phyloP scores from a whole-genome alignment of 2,888 invertebrate species.

The Lithophane semibrunnea region DNA sequence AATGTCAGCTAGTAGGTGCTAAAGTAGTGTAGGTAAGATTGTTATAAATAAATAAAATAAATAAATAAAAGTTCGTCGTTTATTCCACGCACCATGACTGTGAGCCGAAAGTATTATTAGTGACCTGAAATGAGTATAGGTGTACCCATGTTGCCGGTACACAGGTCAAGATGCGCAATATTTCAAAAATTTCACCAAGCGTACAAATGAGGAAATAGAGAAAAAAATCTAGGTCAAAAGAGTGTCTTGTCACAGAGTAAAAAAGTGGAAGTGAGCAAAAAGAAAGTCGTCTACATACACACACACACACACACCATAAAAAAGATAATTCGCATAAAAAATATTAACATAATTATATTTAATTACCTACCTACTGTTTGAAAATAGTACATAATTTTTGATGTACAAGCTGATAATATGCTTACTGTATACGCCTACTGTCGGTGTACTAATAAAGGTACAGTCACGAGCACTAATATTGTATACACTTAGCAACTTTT shows the following conservation, averaged over 20 bases:
- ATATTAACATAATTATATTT: background rate
- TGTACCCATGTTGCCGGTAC: background rate
- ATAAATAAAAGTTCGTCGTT: no score
- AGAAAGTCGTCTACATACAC: background rate
- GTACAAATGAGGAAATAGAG: constrained; percentile 21
- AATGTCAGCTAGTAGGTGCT: background rate
- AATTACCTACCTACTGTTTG: background rate
- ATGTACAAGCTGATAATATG: background rate
- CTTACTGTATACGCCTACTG: no score
- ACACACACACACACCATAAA: background rate
- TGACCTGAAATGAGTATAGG: background rate
- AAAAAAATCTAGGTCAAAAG: background rate
- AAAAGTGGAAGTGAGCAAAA: background rate
- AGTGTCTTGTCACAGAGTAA: background rate
- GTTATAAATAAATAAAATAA: no score
- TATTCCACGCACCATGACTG: background rate
- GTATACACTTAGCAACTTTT: no score
- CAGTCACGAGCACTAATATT: no score
- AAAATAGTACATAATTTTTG: background rate
- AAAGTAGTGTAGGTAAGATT: no score
- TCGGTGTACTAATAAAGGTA: no score
- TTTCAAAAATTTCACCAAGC: constrained; percentile 10
- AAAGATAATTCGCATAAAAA: background rate
- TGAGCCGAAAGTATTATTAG: background rate
- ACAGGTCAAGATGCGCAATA: constrained; percentile 9